Base-by-base conservation (phyloP, 2,113 vertebrate genomes). In the Sylvilagus bachmani region DNA sequence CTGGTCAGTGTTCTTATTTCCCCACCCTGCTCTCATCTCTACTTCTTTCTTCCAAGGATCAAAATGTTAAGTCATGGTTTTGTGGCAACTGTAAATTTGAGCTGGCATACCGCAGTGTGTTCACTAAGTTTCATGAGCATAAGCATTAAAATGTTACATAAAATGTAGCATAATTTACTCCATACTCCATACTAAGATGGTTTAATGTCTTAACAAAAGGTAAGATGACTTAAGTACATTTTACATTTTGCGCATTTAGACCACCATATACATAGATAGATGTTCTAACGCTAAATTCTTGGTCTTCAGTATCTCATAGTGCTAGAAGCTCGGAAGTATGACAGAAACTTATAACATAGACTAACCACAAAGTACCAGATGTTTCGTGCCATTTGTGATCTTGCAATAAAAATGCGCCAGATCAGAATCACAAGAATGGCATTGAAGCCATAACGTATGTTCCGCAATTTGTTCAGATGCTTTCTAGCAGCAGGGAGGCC, bases 361-460 rank as follows among this genome's bases (percentile, higher is more conserved):
- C 99, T 99, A 98, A 99, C 99, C 97, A 99, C 99, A 93, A 99
- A 99, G 98, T 99, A 99, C 99, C 99, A 99, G 99, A 99, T 99
- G 98, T 99, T 99, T 95, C 99, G 98, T 74, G 99, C 99, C 99
- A 99, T 99, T 96, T 99, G 99, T 61, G 99, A 99, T 81, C 99
- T 98, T 92, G 99, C 99, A 75, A 99, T 99, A 98, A 99, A 99
- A 97, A 99, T 97, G 10, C 44, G 44, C 44, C 44, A 44, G 44
- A 44, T 44, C 44, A 44, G 44, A 44, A 44, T 44, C 44, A 44
- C 99, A 99, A 99, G 98, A 95, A 99, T 90, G 21, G 99, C 99
- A 98, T 99, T 99, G 98, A 99, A 99, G 95, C 99, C 99, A 19
- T 99, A 99, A 95, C 99, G 99, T 96, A 99, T 99, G 97, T 99